phyloP scores from a whole-genome alignment of 2,888 invertebrate genomes.

The Patella pellucida region DNA sequence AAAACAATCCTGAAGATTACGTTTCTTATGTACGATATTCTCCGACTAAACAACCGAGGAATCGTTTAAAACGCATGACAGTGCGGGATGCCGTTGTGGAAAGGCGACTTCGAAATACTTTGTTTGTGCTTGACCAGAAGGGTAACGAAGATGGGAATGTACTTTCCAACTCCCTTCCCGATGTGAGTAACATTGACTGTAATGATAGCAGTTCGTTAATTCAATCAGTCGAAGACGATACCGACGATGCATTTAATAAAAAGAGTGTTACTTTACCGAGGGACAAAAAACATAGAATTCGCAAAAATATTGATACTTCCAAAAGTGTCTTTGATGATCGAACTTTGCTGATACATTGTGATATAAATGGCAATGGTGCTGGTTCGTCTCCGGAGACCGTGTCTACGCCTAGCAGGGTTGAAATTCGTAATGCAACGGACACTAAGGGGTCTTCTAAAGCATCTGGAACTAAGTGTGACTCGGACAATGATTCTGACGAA shows the following conservation, averaged over 20 bases:
- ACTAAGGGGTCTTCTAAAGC: not conserved
- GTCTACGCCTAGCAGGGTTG: not conserved
- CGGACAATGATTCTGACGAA: not conserved
- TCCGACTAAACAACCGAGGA: conserved; percentile 44
- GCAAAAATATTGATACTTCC: not conserved
- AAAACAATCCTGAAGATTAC: conserved; percentile 17
- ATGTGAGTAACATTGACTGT: conserved; percentile 16
- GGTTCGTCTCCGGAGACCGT: not conserved
- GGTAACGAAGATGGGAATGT: conserved; percentile 3
- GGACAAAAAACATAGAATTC: conserved; percentile 15
- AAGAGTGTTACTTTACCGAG: conserved; percentile 22
- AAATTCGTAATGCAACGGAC: not conserved
- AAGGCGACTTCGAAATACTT: conserved; percentile 34
- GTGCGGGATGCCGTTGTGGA: conserved; percentile 51
- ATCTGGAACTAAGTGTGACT: not conserved
- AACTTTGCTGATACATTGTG: conserved; percentile 6
- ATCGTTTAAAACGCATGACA: conserved; percentile 49
- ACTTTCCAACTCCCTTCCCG: conserved; percentile 17
- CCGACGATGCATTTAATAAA: conserved; percentile 14
- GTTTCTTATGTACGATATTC: conserved; percentile 30
- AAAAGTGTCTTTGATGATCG: not conserved
- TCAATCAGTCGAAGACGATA: conserved; percentile 1
- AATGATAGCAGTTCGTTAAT: not conserved
- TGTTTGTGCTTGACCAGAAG: conserved; percentile 11
- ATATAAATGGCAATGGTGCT: conserved; percentile 1